Evolutionary conservation across 1,140 invertebrate genomes (phyloP).

Genomic region (Lordiphosa mommai): DNA sequence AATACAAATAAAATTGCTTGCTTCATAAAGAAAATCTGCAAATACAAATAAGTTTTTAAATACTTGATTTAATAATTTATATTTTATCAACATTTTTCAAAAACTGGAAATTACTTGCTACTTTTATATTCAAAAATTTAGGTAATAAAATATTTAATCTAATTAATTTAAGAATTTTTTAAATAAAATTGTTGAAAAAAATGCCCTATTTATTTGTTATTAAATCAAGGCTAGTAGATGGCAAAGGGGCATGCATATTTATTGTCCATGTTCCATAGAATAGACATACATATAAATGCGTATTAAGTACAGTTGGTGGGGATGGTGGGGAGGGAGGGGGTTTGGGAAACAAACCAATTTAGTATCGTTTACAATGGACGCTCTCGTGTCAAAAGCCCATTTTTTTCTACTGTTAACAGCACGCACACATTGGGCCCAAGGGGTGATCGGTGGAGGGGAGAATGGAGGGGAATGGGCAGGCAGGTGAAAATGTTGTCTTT

Average conservation of each 20-base stretch:
- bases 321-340: not conserved
- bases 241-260: constrained; percentile 3
- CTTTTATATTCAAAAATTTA: no score
- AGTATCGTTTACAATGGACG: constrained; percentile 64
- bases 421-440: constrained; percentile 4
- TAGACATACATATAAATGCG: not conserved
- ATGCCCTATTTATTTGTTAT: no score
- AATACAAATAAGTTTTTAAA: constrained; percentile 9
- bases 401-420: constrained; percentile 45
- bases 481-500: constrained; percentile 38
- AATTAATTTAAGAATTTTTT: no score
- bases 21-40: no score
- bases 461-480: not conserved
- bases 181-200: no score
- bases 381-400: constrained; percentile 76
- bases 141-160: no score
- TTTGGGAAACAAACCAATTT: constrained; percentile 71
- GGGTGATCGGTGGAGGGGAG: not conserved
- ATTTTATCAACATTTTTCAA: no score
- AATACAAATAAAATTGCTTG: no score
- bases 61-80: no score
- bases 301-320: constrained; percentile 11
- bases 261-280: not conserved
- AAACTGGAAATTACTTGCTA: no score
- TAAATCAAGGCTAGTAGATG: no score